phyloP scores from a whole-genome alignment of 2,888 invertebrate species.

The Agrotis exclamationis region DNA sequence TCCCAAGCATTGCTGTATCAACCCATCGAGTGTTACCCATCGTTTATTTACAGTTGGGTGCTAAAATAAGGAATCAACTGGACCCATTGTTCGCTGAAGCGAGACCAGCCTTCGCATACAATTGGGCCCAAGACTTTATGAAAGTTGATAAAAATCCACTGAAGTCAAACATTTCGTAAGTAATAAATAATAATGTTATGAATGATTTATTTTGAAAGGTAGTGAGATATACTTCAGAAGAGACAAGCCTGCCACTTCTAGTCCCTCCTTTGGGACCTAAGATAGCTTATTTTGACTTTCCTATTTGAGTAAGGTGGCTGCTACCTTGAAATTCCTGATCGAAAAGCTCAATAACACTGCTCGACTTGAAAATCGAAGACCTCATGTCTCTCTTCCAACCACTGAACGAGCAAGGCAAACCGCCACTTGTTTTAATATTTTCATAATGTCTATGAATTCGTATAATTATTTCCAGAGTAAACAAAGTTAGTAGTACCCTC shows the following conservation, averaged over 20 bases:
- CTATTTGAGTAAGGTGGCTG: no score
- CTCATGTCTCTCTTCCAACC: no score
- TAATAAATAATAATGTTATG: neutral
- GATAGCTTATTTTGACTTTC: no score
- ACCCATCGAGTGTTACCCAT: no score
- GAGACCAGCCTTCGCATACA: constrained; percentile 34
- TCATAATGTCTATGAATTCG: neutral
- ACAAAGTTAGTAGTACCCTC: constrained; percentile 13
- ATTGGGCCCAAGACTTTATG: constrained; percentile 41
- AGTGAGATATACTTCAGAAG: no score
- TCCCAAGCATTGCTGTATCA: neutral
- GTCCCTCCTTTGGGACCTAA: no score
- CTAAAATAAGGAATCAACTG: constrained; percentile 77
- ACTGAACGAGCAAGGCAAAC: no score
- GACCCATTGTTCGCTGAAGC: constrained; percentile 78
- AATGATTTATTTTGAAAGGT: neutral
- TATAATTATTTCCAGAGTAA: constrained; percentile 31
- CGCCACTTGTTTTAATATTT: no score
- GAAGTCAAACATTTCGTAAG: constrained; percentile 45
- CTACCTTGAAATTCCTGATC: no score
- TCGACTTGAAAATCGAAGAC: no score
- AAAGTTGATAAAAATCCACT: neutral
- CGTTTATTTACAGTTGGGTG: constrained; percentile 76
- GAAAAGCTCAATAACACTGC: no score
- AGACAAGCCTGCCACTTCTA: no score